Conservation (phyloP, 2,888 invertebrate genomes). For the Metellina segmentata region DNA sequence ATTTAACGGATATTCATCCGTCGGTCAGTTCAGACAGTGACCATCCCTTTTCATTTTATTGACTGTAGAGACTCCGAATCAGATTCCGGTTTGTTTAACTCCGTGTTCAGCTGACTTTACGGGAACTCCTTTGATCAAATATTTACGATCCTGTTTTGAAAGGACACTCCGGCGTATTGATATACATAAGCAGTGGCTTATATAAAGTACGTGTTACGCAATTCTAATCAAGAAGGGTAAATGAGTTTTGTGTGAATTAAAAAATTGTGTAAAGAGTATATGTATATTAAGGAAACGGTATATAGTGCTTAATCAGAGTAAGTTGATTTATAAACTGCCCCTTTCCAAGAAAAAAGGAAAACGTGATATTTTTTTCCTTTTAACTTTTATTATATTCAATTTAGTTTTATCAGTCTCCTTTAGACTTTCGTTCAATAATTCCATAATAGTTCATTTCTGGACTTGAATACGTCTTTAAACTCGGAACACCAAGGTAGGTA, state of each 20-base stretch:
- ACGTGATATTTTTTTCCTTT: too few relatives aligned
- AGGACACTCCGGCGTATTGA: neutral
- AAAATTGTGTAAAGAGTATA: neutral
- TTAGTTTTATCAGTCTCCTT: too few relatives aligned
- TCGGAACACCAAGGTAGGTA: too few relatives aligned
- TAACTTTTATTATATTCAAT: too few relatives aligned
- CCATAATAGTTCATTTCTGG: too few relatives aligned
- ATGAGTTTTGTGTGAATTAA: neutral
- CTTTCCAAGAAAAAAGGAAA: too few relatives aligned
- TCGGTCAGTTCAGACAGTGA: conserved; percentile 21
- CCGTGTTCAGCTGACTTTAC: neutral
- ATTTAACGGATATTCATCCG: conserved; percentile 5
- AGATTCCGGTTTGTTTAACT: conserved; percentile 26
- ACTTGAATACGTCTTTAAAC: too few relatives aligned
- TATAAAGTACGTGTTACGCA: neutral
- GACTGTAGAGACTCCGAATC: conserved; percentile 8
- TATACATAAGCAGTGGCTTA: neutral
- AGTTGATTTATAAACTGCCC: too few relatives aligned
- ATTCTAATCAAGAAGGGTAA: neutral
- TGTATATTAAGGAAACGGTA: neutral
- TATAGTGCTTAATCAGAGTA: neutral
- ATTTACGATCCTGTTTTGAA: neutral
- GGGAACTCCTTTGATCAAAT: conserved; percentile 23
- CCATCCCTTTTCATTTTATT: conserved; percentile 4
- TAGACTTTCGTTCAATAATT: too few relatives aligned